phyloP scores from a whole-genome alignment of 2,888 invertebrate species.

The Tenthredo amoena region DNA sequence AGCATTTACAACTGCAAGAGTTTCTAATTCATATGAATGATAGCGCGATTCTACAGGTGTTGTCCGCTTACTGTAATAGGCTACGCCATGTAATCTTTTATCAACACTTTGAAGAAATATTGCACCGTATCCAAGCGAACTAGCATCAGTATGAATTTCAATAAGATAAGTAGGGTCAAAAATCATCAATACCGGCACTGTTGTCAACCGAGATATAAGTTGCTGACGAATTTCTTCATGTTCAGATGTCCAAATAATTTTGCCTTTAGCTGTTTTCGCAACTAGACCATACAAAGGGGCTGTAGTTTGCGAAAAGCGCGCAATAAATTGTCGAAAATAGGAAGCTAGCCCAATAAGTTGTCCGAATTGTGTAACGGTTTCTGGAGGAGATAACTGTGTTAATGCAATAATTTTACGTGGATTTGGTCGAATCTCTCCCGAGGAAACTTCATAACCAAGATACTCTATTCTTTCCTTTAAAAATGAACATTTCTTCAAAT shows the following conservation, averaged over 20 bases:
- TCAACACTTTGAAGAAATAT: slow-evolving; percentile 45
- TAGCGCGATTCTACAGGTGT: slow-evolving; percentile 3
- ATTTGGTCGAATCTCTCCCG: slow-evolving; percentile 54
- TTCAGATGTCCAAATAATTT: slow-evolving; percentile 51
- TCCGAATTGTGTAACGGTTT: slow-evolving; percentile 58
- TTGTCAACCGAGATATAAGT: slow-evolving; percentile 52
- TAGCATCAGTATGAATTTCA: slow-evolving; percentile 57
- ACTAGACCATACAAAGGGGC: slow-evolving; percentile 57
- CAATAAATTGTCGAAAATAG: slow-evolving; percentile 61
- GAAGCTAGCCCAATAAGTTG: slow-evolving; percentile 61
- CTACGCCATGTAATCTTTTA: not conserved
- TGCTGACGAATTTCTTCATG: slow-evolving; percentile 51
- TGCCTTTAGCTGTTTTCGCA: slow-evolving; percentile 20
- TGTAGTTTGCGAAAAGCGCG: slow-evolving; percentile 54
- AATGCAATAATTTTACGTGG: slow-evolving; percentile 53
- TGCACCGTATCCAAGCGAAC: slow-evolving; percentile 55
- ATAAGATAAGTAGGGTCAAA: slow-evolving; percentile 51
- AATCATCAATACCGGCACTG: slow-evolving; percentile 53
- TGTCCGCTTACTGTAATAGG: slow-evolving; percentile 14
- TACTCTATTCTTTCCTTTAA: slow-evolving; percentile 55
- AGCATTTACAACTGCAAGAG: slow-evolving; percentile 56
- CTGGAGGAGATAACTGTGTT: slow-evolving; percentile 45
- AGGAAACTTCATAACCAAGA: slow-evolving; percentile 51
- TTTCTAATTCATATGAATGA: slow-evolving; percentile 58
- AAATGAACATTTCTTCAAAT: slow-evolving; percentile 58